Conservation (phyloP, 1,140 invertebrate genomes). For the Trichonephila clavata region DNA sequence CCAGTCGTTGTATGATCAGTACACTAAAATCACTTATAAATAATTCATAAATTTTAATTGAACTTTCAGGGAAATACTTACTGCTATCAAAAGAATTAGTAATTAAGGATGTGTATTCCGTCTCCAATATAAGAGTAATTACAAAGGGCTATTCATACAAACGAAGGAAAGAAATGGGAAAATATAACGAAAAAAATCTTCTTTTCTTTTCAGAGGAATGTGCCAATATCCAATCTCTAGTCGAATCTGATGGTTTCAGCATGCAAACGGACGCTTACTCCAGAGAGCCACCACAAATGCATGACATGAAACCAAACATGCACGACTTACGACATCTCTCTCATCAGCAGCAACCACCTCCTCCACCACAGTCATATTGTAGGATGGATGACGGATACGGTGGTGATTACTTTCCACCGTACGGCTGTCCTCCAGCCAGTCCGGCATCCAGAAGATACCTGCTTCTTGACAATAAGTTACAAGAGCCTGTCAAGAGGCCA, state of each 20-base stretch:
- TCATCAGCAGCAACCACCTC: conserved; percentile 37
- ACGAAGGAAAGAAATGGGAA: too few relatives aligned
- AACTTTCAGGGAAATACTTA: too few relatives aligned
- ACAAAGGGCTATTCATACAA: too few relatives aligned
- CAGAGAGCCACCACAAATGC: conserved; percentile 37
- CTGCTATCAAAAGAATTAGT: too few relatives aligned
- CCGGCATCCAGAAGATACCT: conserved; percentile 65
- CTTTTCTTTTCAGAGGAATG: conserved; percentile 57
- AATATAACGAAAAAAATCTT: neutral
- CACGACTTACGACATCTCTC: conserved; percentile 33
- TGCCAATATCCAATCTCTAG: conserved; percentile 75
- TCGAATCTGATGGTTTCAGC: conserved; percentile 53
- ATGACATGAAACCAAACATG: conserved; percentile 64
- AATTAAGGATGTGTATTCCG: too few relatives aligned
- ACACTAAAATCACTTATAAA: too few relatives aligned
- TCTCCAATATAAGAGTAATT: too few relatives aligned
- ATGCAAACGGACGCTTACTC: conserved; percentile 67
- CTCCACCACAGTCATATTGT: conserved; percentile 42
- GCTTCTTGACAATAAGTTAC: conserved; percentile 53
- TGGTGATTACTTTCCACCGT: conserved; percentile 34
- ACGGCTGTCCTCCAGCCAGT: conserved; percentile 43
- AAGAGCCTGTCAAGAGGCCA: conserved; percentile 31
- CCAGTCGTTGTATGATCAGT: too few relatives aligned
- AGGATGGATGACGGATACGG: conserved; percentile 71
- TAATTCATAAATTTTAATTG: too few relatives aligned